Base-by-base conservation (phyloP, 2,888 invertebrate species). In the Aspidiotus rigidus region DNA sequence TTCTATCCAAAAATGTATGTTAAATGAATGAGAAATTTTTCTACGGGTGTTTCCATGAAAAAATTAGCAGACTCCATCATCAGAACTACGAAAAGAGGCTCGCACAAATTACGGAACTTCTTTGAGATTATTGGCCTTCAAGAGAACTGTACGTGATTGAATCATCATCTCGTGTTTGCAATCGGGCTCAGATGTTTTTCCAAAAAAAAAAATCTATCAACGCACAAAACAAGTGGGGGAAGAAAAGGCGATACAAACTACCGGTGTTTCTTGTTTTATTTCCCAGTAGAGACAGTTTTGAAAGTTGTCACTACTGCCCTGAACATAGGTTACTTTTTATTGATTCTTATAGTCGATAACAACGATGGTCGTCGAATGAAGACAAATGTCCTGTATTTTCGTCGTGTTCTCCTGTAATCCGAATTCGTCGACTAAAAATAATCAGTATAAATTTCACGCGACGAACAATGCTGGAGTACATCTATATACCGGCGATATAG, bases 301-400 rank as follows among this genome's bases (percentile, higher is more conserved):
- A 49, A 49, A 49, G 11, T 49, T n/a, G n/a, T 11, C 49, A 13
- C n/a, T 49, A 49, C 6, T 44, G 44, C 28, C 13, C 17, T 39
- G 40, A 42, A 59, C 59, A 17, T 57, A 66, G 57, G 42, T 66
- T 44, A 57, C 49, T 66, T 57, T 59, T 66, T 66, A 66, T 66
- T 66, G 66, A 66, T 66, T 66, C 66, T 66, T 66, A 66, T 59
- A 66, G 66, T 57, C 56, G 66, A 66, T 66, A 66, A 66, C 66
- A 66, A 59, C 66, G 66, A 66, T 66, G 66, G 66, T 66, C 66
- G 66, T 16, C 66, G 66, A 66, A 66, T 66, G 59, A 66, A 66
- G 66, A 66, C 59, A 66, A 66, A 66, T 66, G 66, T 42, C 28
- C 59, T 66, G 41, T 28, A n/a, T n/a, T 54, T 49, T 49, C 44